Evolutionary conservation across 2,888 invertebrate species (phyloP).

Genomic region (Alcis repandata): DNA sequence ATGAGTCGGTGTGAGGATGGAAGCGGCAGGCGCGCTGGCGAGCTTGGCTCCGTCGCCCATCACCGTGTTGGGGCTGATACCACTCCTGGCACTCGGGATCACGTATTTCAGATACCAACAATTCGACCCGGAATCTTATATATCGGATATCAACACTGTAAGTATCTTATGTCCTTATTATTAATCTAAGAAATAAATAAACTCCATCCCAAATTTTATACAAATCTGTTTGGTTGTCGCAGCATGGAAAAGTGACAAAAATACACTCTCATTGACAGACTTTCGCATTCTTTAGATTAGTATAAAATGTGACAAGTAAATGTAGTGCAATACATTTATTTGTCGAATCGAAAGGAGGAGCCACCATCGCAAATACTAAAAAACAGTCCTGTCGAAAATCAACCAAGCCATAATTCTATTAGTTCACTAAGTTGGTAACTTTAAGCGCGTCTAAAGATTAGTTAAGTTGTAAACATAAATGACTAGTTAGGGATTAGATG

Average conservation of each 20-base stretch:
- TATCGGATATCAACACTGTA: constrained; percentile 90
- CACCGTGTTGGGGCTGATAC: constrained; percentile 91
- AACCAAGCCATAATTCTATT: neutral
- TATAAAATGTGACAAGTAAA: too few relatives aligned
- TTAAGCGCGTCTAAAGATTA: neutral
- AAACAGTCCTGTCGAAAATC: neutral
- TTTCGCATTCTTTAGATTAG: too few relatives aligned
- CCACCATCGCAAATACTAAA: too few relatives aligned
- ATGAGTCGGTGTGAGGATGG: constrained; percentile 77
- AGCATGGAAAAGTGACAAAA: too few relatives aligned
- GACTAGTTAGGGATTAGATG: neutral
- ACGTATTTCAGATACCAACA: constrained; percentile 93
- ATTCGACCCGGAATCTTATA: constrained; percentile 93
- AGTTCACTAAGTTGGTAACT: neutral
- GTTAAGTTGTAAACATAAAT: neutral
- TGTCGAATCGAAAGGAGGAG: too few relatives aligned
- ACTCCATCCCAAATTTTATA: too few relatives aligned
- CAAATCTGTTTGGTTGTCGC: too few relatives aligned
- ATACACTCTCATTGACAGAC: too few relatives aligned
- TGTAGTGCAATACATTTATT: too few relatives aligned
- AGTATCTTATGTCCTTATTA: constrained; percentile 60
- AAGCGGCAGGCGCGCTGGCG: constrained; percentile 84
- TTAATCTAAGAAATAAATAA: neutral
- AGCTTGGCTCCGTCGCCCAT: constrained; percentile 88
- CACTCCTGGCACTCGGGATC: constrained; percentile 93